Base-by-base conservation (phyloP, 2,113 vertebrate species). In the Prunella fulvescens region DNA sequence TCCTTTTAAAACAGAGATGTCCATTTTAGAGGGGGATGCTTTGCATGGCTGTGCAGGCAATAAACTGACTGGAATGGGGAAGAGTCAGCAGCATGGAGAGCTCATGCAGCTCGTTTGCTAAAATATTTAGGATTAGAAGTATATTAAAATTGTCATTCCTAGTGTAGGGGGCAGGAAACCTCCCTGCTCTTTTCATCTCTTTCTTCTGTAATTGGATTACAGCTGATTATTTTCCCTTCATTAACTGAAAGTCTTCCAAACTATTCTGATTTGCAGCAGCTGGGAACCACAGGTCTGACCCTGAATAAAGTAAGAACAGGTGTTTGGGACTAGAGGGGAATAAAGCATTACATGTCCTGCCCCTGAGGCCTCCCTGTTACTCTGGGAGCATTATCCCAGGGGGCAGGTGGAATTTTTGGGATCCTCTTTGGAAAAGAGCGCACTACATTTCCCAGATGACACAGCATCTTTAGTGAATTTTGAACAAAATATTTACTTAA, bases 1-100 rank as follows among this genome's bases (percentile, higher is more conserved):
- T 81, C 72, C 73, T 96, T 95, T 95, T 81, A 79, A 93, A 95
- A 93, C 56, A 95, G 92, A 94, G 87, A 53, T 7, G 7, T 71
- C 77, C 65, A 25, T 93, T 96, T 95, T 24, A 71, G 88, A 90
- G 66, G 12, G 35, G 54, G 73, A 78, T 44, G 23, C 90, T 95
- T 95, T 88, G 76, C 25, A 50, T 73, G 91, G 92, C 84, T 65
- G 67, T 71, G 48, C 69, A 92, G 50, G 50, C 79, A 93, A 90
- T 80, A 95, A 96, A 96, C 88, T 56, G n/a, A 64, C 33, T n/a
- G 37, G 35, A 70, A 69, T 19, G 37, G 39, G 69, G n/a, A 74
- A 81, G 14, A 67, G 13, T 48, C 57, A 47, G 39, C 35, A 58
- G 35, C 8, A 1, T 18, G 35, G 47, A 61, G 66, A 67, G 15